Conservation (phyloP, 2,797 vertebrate species). For the Acanthopagrus latus region DNA sequence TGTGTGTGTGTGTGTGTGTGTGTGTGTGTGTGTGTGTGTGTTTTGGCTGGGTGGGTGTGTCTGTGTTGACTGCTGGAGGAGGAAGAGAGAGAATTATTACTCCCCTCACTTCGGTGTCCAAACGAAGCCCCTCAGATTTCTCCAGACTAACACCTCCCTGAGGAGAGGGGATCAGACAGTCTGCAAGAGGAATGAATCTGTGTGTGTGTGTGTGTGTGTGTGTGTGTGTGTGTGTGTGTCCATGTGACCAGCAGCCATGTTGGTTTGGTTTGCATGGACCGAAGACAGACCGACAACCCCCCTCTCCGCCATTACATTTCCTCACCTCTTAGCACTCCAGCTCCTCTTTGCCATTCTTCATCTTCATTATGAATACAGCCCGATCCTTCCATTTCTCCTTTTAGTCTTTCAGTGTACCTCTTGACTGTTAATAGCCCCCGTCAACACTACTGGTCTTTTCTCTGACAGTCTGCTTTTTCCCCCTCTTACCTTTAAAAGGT, state of each 20-base stretch:
- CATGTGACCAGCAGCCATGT: slow-evolving; percentile 30
- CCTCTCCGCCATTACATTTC: slow-evolving; percentile 56
- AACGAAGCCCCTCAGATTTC: slow-evolving; percentile 71
- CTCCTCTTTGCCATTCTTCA: slow-evolving; percentile 62
- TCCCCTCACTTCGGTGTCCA: slow-evolving; percentile 72
- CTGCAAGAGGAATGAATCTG: slow-evolving; percentile 63
- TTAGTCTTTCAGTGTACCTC: slow-evolving; percentile 50
- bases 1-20: slow-evolving; percentile 21
- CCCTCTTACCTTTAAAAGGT: slow-evolving; percentile 64
- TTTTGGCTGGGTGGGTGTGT: slow-evolving; percentile 26
- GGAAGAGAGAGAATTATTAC: slow-evolving; percentile 64
- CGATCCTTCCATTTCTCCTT: slow-evolving; percentile 55
- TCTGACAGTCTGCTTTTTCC: slow-evolving; percentile 33
- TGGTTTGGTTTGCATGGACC: slow-evolving; percentile 52
- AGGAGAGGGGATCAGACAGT: slow-evolving; percentile 77
- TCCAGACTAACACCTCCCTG: slow-evolving; percentile 75
- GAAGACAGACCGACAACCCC: slow-evolving; percentile 39
- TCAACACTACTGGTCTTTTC: slow-evolving; percentile 66
- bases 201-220: slow-evolving; percentile 29
- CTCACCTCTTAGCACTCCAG: slow-evolving; percentile 46
- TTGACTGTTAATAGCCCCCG: slow-evolving; percentile 73
- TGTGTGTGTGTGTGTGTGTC: slow-evolving; percentile 38
- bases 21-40: slow-evolving; percentile 30
- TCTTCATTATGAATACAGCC: slow-evolving; percentile 67
- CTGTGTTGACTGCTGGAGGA: slow-evolving; percentile 21